phyloP scores from a whole-genome alignment of 2,113 vertebrate genomes.

The Trichechus manatus region DNA sequence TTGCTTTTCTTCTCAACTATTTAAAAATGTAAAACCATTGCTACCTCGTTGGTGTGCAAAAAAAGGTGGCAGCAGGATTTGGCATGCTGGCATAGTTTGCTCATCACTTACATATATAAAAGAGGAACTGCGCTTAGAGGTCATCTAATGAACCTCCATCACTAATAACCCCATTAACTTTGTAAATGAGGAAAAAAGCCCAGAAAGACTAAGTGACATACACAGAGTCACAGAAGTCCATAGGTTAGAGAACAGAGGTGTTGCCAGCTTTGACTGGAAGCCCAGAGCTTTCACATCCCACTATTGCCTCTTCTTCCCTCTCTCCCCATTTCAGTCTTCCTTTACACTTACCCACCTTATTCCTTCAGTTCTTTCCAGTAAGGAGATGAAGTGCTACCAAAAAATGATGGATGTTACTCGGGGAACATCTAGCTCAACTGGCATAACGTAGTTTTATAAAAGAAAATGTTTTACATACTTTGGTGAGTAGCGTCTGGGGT shows the following conservation, averaged over 20 bases:
- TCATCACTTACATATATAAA: not conserved
- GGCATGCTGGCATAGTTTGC: not conserved
- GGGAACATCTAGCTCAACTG: too few relatives aligned
- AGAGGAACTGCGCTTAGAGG: not conserved
- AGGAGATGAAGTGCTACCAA: not conserved
- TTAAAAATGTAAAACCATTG: slow-evolving; percentile 28
- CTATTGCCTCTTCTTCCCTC: not conserved
- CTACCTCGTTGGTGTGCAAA: not conserved
- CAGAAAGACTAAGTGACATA: not conserved
- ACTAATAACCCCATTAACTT: not conserved
- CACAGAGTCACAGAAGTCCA: not conserved
- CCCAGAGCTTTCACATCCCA: not conserved
- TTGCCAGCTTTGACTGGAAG: not conserved
- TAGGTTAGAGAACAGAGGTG: not conserved
- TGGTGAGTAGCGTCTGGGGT: too few relatives aligned
- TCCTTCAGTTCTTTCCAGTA: slow-evolving; percentile 10
- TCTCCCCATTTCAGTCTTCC: not conserved
- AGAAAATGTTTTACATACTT: too few relatives aligned
- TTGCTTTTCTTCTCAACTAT: slow-evolving; percentile 22
- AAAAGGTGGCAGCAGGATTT: not conserved
- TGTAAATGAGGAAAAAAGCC: not conserved
- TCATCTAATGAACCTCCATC: not conserved
- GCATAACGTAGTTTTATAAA: too few relatives aligned
- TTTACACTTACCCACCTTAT: slow-evolving; percentile 21
- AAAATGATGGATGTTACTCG: not conserved